Conservation (phyloP, 2,888 invertebrate genomes). For the Agrochola lychnidis region DNA sequence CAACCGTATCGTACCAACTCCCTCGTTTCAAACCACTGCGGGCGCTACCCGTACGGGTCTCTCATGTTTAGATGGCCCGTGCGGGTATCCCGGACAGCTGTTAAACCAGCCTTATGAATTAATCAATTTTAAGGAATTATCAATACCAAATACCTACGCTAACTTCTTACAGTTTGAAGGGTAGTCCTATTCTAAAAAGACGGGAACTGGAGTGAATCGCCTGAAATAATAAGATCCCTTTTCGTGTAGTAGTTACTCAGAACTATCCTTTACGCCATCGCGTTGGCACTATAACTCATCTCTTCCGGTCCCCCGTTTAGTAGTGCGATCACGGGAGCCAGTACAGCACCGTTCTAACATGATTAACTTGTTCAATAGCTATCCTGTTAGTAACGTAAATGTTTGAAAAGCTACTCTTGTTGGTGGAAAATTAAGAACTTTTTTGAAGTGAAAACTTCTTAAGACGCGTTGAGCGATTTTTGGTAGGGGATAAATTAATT, state of each 20-base stretch:
- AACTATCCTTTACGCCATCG: constrained; percentile 35
- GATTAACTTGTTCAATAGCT: constrained; percentile 50
- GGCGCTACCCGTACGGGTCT: too few species aligned
- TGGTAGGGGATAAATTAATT: too few species aligned
- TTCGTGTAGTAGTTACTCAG: constrained; percentile 25
- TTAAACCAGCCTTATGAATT: too few species aligned
- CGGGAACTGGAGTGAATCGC: neutral
- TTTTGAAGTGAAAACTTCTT: too few species aligned
- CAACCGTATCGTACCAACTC: too few species aligned
- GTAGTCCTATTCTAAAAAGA: neutral
- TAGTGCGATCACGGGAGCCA: constrained; percentile 41
- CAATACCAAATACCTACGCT: neutral
- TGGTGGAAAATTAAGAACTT: too few species aligned
- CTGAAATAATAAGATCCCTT: constrained; percentile 35
- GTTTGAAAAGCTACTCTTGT: constrained; percentile 24
- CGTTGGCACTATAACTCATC: constrained; percentile 49
- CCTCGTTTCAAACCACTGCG: too few species aligned
- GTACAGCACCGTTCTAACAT: constrained; percentile 39
- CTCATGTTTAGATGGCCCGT: too few species aligned
- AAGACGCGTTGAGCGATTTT: too few species aligned
- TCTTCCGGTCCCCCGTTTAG: constrained; percentile 26
- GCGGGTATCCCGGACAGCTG: too few species aligned
- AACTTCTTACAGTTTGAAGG: neutral
- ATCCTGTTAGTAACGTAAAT: constrained; percentile 18
- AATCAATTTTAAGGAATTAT: neutral